Conservation (phyloP, 2,113 vertebrate genomes). For the Eidolon helvum region DNA sequence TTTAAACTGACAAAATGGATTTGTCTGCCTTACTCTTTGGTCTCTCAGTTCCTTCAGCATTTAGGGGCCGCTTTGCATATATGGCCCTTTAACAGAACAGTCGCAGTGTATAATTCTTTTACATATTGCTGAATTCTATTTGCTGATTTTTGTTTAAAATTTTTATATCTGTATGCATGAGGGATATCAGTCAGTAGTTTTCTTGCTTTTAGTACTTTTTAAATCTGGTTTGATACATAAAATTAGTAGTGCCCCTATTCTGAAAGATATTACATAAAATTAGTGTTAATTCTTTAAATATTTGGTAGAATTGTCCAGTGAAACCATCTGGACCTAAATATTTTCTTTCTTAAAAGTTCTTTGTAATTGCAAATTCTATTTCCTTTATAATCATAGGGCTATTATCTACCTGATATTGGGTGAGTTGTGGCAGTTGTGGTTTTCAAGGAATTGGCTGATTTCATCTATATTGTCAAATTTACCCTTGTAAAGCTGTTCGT, state of each 20-base stretch:
- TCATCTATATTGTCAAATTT: not conserved
- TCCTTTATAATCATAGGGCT: not conserved
- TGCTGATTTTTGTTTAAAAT: not conserved
- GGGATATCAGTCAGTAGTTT: not conserved
- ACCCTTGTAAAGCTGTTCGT: not conserved
- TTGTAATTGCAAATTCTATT: not conserved
- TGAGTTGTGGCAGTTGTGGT: not conserved
- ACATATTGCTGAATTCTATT: not conserved
- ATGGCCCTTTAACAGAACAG: not conserved
- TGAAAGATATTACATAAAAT: not conserved
- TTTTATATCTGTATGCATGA: not conserved
- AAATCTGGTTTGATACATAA: not conserved
- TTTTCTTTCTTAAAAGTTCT: not conserved
- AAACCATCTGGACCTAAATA: not conserved
- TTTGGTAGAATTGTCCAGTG: not conserved
- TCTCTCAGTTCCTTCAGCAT: not conserved
- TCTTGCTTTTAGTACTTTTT: not conserved
- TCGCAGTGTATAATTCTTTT: not conserved
- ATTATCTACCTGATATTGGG: not conserved
- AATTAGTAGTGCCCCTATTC: not conserved
- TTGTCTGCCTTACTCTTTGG: not conserved
- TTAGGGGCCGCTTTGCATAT: not conserved
- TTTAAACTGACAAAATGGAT: not conserved
- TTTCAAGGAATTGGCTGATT: not conserved
- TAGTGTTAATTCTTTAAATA: not conserved